A percentile compares a stretch with the other conserved stretches of the same genome.
Conservation (phyloP, 2,113 vertebrate species). For the Numenius arquata region DNA sequence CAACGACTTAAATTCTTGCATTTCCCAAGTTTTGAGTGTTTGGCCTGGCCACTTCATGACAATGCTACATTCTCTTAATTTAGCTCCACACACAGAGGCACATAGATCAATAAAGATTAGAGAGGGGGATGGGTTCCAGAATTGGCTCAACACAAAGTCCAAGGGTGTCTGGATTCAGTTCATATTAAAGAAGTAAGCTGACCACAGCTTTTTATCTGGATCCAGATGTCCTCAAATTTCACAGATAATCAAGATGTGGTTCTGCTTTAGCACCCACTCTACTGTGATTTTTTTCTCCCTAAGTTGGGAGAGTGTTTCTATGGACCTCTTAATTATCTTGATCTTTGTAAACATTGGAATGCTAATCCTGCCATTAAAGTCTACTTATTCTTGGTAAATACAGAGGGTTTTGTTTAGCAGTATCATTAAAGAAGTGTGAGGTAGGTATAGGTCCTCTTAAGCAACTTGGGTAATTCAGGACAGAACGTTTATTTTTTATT, state of each 20-base stretch:
- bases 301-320: not conserved
- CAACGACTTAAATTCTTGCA: not conserved
- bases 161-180: not conserved
- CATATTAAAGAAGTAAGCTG: not conserved
- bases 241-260: not conserved
- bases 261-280: not conserved
- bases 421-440: not conserved
- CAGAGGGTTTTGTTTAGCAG: not conserved
- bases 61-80: conserved; percentile 1
- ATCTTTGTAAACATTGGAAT: not conserved
- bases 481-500: not conserved
- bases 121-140: not conserved
- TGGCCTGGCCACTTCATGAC: not conserved
- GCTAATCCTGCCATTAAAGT: not conserved
- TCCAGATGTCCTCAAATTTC: conserved; percentile 14
- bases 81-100: not conserved
- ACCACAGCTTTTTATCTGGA: conserved; percentile 7
- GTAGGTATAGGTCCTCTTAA: not conserved
- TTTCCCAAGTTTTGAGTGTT: not conserved
- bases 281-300: not conserved
- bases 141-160: not conserved
- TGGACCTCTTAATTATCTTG: not conserved
- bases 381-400: not conserved
- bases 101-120: conserved; percentile 13
- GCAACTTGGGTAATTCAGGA: not conserved